These are phyloP conservation scores for Thaleichthys pacificus DNA, from an alignment of 2,797 vertebrate genomes.

Conservation along the genomic window DNA sequence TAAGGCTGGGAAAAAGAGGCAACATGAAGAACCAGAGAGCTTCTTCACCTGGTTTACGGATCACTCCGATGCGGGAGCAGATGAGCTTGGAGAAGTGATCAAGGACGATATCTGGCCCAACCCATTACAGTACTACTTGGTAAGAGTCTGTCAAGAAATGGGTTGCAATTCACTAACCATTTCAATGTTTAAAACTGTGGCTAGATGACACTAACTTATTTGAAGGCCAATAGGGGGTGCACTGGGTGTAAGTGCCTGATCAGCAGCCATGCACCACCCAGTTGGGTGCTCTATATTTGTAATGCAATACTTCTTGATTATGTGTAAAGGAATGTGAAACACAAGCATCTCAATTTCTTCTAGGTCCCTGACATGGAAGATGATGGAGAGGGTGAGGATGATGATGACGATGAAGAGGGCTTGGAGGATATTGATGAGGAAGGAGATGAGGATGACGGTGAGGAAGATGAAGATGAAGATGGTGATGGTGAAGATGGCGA, in stretches of 20 bases:
- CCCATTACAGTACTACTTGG: slow-evolving; percentile 97
- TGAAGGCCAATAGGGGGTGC: no score
- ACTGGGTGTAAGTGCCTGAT: no score
- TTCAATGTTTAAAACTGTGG: background rate
- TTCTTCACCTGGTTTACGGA: slow-evolving; percentile 99
- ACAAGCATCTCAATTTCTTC: background rate
- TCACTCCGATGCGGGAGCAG: slow-evolving; percentile 94
- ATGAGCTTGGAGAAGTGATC: slow-evolving; percentile 96
- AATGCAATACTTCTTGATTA: no score
- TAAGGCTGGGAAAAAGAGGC: slow-evolving; percentile 96
- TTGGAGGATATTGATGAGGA: slow-evolving; percentile 98
- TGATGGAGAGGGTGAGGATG: slow-evolving; percentile 95
- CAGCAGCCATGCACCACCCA: no score
- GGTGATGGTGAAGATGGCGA: slow-evolving; percentile 95
- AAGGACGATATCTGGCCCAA: slow-evolving; percentile 99
- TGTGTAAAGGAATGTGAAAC: no score
- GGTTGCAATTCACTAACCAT: background rate
- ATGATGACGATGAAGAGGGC: slow-evolving; percentile 95
- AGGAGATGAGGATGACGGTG: slow-evolving; percentile 95
- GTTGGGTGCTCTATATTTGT: no score
- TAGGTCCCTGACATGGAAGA: slow-evolving; percentile 99
- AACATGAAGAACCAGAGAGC: slow-evolving; percentile 98
- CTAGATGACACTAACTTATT: no score
- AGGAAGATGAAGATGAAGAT: slow-evolving; percentile 96
- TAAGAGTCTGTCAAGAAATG: slow-evolving; percentile 54